Percentiles rank a stretch among this genome's conserved stretches.
phyloP scores from a whole-genome alignment of 2,888 invertebrate species.

The Heliconius aoede region DNA sequence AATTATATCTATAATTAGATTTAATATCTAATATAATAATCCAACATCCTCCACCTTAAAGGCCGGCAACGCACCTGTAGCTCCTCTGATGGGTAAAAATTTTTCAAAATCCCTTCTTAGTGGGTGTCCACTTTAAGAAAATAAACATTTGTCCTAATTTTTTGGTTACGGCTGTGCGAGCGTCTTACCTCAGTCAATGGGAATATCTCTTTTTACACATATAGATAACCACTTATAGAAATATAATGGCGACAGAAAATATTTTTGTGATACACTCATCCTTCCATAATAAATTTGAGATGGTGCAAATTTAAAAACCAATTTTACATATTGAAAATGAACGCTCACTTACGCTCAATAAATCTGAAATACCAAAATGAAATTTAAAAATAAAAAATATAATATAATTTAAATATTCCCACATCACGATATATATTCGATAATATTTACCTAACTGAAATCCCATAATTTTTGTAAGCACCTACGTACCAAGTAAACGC shows the following conservation, averaged over 20 bases:
- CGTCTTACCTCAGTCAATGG: no score
- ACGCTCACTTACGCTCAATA: neutral
- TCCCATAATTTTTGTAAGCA: slow-evolving; percentile 22
- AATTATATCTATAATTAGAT: no score
- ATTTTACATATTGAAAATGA: slow-evolving; percentile 13
- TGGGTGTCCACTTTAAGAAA: no score
- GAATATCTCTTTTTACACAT: no score
- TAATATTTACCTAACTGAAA: slow-evolving; percentile 11
- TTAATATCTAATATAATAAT: no score
- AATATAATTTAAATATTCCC: slow-evolving; percentile 17
- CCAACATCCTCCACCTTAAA: no score
- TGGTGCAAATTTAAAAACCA: neutral
- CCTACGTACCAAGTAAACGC: slow-evolving; percentile 21
- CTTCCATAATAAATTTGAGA: neutral
- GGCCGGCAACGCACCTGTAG: no score
- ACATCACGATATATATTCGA: slow-evolving; percentile 15
- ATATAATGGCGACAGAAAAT: neutral
- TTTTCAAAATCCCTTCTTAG: no score
- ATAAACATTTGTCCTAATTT: no score
- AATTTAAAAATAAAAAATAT: slow-evolving; percentile 14
- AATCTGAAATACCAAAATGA: slow-evolving; percentile 4
- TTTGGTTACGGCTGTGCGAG: no score
- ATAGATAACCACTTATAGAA: no score
- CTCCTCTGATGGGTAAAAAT: no score
- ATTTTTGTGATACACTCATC: neutral